phyloP scores from a whole-genome alignment of 1,140 invertebrate genomes.

The Venustaconcha ellipsiformis region DNA sequence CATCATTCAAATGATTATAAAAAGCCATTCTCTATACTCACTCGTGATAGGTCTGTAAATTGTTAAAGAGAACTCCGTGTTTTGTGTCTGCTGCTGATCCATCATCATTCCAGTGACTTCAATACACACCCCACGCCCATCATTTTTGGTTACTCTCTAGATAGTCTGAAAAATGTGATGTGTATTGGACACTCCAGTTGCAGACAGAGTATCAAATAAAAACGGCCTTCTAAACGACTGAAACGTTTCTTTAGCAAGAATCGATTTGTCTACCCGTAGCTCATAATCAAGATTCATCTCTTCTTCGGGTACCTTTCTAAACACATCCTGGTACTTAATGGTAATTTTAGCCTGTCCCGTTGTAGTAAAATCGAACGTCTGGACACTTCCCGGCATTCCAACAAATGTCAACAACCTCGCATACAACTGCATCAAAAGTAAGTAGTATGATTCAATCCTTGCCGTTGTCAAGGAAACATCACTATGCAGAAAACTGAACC shows the following conservation, averaged over 20 bases:
- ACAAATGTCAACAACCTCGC: conserved; percentile 22
- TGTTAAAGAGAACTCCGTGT: too few relatives aligned
- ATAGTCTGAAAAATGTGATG: conserved; percentile 27
- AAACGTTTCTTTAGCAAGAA: conserved; percentile 16
- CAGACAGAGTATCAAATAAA: background rate
- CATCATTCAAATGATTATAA: too few relatives aligned
- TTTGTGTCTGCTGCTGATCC: conserved; percentile 10
- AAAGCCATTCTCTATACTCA: too few relatives aligned
- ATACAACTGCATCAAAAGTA: conserved; percentile 20
- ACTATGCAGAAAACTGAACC: conserved; percentile 11
- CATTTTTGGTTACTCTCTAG: conserved; percentile 5
- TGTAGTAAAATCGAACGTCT: conserved; percentile 5
- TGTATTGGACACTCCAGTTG: conserved; percentile 8
- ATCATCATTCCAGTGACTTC: conserved; percentile 21
- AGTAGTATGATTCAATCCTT: conserved; percentile 17
- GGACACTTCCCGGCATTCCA: conserved; percentile 7
- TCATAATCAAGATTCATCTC: conserved; percentile 15
- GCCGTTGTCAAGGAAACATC: conserved; percentile 5
- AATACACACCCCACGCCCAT: conserved; percentile 12
- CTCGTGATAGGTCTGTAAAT: too few relatives aligned
- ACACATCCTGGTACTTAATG: conserved; percentile 20
- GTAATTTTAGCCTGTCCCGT: background rate
- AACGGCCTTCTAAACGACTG: conserved; percentile 2
- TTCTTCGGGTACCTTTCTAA: conserved; percentile 13
- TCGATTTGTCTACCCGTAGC: conserved; percentile 18